Conservation (phyloP, 2,113 vertebrate genomes). For the Sebastes schlegelii region DNA sequence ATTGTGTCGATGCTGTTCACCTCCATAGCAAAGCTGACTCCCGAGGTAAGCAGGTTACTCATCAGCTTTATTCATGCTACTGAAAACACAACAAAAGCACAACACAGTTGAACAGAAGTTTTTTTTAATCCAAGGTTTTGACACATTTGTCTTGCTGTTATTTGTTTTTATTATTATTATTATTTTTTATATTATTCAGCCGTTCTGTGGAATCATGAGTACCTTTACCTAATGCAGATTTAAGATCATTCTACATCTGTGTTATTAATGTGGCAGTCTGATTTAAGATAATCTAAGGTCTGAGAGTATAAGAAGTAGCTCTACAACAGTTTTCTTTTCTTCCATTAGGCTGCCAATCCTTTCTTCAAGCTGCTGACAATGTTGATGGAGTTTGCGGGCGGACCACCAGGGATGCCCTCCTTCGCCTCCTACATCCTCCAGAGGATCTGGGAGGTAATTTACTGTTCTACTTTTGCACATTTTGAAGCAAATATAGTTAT, state of each 20-base stretch:
- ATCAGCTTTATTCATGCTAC: too few species aligned
- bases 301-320: not conserved
- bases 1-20: conserved; percentile 99
- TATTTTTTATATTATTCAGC: not conserved
- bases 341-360: conserved; percentile 92
- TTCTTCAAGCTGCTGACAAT: conserved; percentile 99
- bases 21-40: conserved; percentile 98
- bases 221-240: not conserved
- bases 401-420: conserved; percentile 98
- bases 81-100: not conserved
- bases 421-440: conserved; percentile 99
- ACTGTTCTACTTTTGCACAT: not conserved
- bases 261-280: not conserved
- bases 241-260: not conserved
- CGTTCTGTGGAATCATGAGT: not conserved
- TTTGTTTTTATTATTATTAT: not conserved
- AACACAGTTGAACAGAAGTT: too few species aligned
- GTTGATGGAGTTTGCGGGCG: conserved; percentile 99
- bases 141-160: too few species aligned
- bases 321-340: not conserved
- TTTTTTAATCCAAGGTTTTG: too few species aligned
- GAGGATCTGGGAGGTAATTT: conserved; percentile 97
- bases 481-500: too few species aligned
- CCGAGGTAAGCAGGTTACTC: conserved; percentile 87
- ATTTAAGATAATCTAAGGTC: fast-evolving